Percentiles rank a stretch among this genome's conserved stretches.
Evolutionary conservation across 2,888 invertebrate genomes (phyloP).

Genomic region (Tridacna gigas): DNA sequence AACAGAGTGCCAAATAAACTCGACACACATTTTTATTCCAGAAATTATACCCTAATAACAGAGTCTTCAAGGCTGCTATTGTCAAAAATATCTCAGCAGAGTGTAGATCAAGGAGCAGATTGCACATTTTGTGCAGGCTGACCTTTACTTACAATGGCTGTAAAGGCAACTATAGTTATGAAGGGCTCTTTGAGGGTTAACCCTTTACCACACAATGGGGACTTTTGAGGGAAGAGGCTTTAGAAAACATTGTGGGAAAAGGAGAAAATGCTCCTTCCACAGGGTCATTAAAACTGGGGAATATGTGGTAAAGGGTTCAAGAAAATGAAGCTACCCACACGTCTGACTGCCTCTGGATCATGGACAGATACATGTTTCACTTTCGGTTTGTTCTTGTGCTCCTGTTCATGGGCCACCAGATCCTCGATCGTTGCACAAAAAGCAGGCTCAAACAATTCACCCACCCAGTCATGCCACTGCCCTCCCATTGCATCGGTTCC

Average conservation of each 20-base stretch:
- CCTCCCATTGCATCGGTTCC: slow-evolving; percentile 15
- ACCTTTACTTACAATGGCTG: neutral
- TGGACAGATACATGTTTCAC: slow-evolving; percentile 59
- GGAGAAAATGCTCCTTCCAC: neutral
- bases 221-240: neutral
- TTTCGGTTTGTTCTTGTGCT: slow-evolving; percentile 53
- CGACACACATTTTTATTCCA: no score
- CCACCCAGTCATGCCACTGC: slow-evolving; percentile 79
- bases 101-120: no score
- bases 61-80: no score
- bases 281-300: neutral
- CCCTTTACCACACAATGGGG: neutral
- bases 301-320: neutral
- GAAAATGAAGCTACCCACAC: slow-evolving; percentile 25
- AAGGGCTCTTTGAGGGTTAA: no score
- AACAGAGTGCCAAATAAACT: no score
- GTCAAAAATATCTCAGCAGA: no score
- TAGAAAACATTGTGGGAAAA: neutral
- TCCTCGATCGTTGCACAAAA: slow-evolving; percentile 73
- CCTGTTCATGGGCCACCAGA: slow-evolving; percentile 66
- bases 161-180: neutral
- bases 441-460: slow-evolving; percentile 79
- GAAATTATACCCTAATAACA: no score
- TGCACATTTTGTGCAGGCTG: neutral
- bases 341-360: slow-evolving; percentile 61